Evolutionary conservation across 2,113 vertebrate genomes (phyloP).

Genomic region (Antigone vipio): DNA sequence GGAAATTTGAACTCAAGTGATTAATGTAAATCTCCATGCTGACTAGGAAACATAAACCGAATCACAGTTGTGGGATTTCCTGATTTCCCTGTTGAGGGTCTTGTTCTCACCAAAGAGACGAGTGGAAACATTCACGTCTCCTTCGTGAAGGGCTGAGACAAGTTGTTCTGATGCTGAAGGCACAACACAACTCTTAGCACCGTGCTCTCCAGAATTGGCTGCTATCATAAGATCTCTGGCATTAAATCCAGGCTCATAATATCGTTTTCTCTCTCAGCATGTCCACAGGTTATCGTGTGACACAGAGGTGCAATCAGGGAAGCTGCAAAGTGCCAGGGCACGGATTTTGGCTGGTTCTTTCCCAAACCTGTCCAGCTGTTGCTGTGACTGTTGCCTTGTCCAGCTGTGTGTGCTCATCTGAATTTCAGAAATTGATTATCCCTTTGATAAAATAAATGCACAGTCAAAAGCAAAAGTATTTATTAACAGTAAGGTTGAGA

Average conservation of each 20-base stretch:
- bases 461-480: neutral
- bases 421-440: neutral
- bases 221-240: neutral
- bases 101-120: neutral
- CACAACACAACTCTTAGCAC: neutral
- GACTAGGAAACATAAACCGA: neutral
- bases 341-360: neutral
- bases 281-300: neutral
- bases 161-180: neutral
- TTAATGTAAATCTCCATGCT: neutral
- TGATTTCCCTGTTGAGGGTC: neutral
- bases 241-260: neutral
- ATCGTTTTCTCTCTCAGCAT: neutral
- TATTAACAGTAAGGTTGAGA: neutral
- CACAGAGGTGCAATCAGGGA: neutral
- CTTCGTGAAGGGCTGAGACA: neutral
- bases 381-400: neutral
- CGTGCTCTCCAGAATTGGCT: neutral
- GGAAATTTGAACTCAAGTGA: neutral
- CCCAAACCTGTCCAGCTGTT: neutral
- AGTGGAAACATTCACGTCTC: neutral
- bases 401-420: neutral
- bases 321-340: neutral
- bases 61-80: neutral
- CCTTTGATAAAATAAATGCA: neutral